Evolutionary conservation across 1,140 invertebrate species (phyloP), one percentile per base, ranked within the genome.

Genomic region (Popillia japonica): DNA sequence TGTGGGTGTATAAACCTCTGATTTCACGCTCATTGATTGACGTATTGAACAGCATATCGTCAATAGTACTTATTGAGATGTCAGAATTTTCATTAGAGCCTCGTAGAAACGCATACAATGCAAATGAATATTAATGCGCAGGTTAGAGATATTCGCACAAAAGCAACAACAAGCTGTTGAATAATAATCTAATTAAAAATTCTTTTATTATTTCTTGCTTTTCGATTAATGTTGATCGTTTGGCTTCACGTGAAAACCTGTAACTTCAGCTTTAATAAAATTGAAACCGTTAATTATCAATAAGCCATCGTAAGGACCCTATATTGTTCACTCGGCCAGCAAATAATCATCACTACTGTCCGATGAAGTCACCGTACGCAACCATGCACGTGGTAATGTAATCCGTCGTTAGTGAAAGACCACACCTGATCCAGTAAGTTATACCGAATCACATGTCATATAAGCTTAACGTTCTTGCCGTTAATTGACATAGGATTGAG

Each of bases 401-500:
- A 74, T 74, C 72, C 72, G 14, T n/a, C 14, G 72, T 34, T 42
- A 34, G 27, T 23, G 41, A 74, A 40, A 40, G 72, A 74, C 72
- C 72, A 74, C 72, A 74, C 72, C 72, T 74, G 72, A 74, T 68
- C 9, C 61, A 22, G 61, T 68, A 68, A 68, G 61, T 68, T 68
- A 68, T 68, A 68, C 61, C 61, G 61, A 68, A 27, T 68, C 61
- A 22, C 61, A 27, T 68, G 61, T 6, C 22, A 61, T n/a, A 68
- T 34, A 34, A 68, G 1, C 20, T 34, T 10, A 34, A 68, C 20
- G 11, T 7, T 10, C 10, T 68, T 34, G 6, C 0, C 27, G 61
- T 14, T 68, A 22, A 68, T 68, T 68, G 22, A 68, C 20, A 68
- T 68, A 11, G 17, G 22, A 68, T 68, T 14, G 11, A 68, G 7